Base-by-base conservation (phyloP, 2,888 invertebrate species). In the Dysmachus trigonus region DNA sequence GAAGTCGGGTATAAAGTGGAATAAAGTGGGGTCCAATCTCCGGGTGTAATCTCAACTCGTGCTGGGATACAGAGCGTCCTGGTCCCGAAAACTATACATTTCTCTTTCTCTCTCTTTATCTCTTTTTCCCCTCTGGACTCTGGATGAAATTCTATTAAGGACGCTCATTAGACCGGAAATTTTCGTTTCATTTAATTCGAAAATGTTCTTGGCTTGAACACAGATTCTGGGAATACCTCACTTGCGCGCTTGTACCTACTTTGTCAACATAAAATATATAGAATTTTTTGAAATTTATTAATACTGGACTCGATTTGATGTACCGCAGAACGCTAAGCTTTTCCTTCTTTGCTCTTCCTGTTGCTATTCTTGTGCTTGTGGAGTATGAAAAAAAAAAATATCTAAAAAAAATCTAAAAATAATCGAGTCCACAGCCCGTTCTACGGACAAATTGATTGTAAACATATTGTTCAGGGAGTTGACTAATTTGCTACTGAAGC, bases 141-240 rank as follows among this genome's bases (percentile, higher is more conserved):
- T 76, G 87, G 82, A 15, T 77, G 35, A 87, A 84, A 81, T 86
- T 85, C 85, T 86, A 86, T 86, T 85, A 85, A 74, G 86, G 85
- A 74, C 76, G 86, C 51, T 86, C 85, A 86, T 87, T 85, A 85
- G 85, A 89, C 89, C 87, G 87, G 83, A 84, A 74, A 85, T 87
- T 87, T 73, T 88, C 88, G 89, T 88, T 88, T 88, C 79, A 88
- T 87, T 88, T 89, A 87, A 87, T 87, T 87, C 85, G 87, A 62
- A 87, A 87, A 85, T 85, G 72, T 83, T 72, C 83, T 83, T 83
- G 83, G 72, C 83, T 83, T 71, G 72, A 81, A 81, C 62, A 53
- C 81, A 53, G 33, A 81, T 7, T 18, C 22, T 7, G 27, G 22
- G 72, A 38, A 72, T 41, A 62, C 31, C 62, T 35, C 35, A 27